Evolutionary conservation across 2,113 vertebrate genomes (phyloP), one percentile per base, ranked within the genome.

Genomic region (Gymnarchus niloticus): DNA sequence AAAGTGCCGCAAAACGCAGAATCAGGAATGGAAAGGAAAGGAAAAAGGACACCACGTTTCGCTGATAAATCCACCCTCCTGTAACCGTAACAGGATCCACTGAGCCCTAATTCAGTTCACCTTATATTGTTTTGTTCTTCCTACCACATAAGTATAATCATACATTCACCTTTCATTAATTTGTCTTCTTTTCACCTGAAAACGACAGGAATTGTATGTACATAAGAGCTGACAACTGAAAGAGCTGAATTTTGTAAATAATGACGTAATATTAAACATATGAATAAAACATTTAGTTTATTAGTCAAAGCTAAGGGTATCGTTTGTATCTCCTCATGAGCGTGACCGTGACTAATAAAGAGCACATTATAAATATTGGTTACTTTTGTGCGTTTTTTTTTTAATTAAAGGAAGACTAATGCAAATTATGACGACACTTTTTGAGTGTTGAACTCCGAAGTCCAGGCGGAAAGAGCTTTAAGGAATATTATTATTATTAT

Each of bases 181-280:
- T 54, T 54, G 2, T 9, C 14, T 54, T 54, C 1, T 54, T 54
- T 17, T 12, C 61, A 5, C 28, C 28, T 37, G 10, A 65, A 65
- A 65, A 65, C 10, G 37, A 1, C 61, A 65, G 28, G 61, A 37
- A 33, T 28, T 2, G 7, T 14, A 54, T 54, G 7, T 54, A 25
- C 9, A 3, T 61, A 25, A 1, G n/a, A 65, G 33, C 14, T 3
- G n/a, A 65, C 14, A 48, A 77, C 37, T 77, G 73, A 77, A 46
- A 77, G 44, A 77, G 41, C 44, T 19, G 37, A 41, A 46, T 48
- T 46, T 46, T 46, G 44, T 77, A 44, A 77, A 77, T 77, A n/a
- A 83, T 46, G 44, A 3, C 46, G 6, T 83, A 48, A 59, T 56
- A 83, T 84, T 84, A 69, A 84, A 61, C n/a, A 28, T 12, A 84